Base-by-base conservation (phyloP, 2,113 vertebrate genomes). In the Urocynchramus pylzowi region DNA sequence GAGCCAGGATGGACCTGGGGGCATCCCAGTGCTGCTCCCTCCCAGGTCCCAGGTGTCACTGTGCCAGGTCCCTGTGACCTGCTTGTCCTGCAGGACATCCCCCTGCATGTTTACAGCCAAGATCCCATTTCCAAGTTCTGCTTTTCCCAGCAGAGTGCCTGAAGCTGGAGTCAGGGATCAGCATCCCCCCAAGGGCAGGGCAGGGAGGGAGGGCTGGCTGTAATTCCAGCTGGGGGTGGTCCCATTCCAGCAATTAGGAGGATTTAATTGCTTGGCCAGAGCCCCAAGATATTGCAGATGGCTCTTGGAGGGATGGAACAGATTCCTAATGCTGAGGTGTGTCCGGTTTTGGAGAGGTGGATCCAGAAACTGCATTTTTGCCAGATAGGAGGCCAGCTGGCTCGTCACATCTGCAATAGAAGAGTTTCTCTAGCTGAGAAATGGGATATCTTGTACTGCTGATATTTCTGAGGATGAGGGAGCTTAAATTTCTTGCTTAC, bases 101-200 rank as follows among this genome's bases (percentile, higher is more conserved):
- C 0, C 20, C 33, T 49, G 24, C 14, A 0, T 14, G 7, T 49
- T 86, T 3, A 10, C 45, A 15, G 6, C 22, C 50, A 14, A 57
- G 9, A 80, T 60, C 57, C 13, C 56, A 0, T 7, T 56, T 47
- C 37, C 53, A 4, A n/a, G 63, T 6, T 39, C 33, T 39, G 45
- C 17, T 44, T 47, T 87, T 80, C 41, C 33, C 52, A 16, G 67
- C 4, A 42, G 16, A 8, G 2, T 22, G 7, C 0, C 0, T 39
- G 61, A 24, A 41, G 31, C 70, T 82, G 79, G 56, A 81, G 56
- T 20, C 37, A 5, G 56, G 39, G 42, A 21, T 77, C 13, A 65
- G 54, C 37, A 15, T 80, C 16, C 35, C 26, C 27, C 31, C 5
- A 8, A 23, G 52, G 71, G 61, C 11, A 53, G 65, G 65, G 56